Evolutionary conservation across 2,888 invertebrate species (phyloP).

Genomic region (Steromphala cineraria): DNA sequence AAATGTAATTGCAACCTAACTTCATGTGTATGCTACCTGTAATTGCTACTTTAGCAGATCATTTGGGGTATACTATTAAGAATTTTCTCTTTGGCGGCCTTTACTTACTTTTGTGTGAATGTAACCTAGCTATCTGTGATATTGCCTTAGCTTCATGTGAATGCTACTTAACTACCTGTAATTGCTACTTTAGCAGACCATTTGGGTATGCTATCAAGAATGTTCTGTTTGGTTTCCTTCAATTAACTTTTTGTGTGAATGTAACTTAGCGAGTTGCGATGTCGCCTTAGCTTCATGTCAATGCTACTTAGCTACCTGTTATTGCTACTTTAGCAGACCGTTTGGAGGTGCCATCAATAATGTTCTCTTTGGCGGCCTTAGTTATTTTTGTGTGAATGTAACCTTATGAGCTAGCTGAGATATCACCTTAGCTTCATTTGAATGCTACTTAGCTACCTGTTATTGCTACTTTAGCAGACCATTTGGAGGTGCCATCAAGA

Average conservation of each 20-base stretch:
- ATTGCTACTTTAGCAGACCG: constrained; percentile 83
- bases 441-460: constrained; percentile 84
- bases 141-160: not conserved
- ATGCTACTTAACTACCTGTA: not conserved
- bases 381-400: too few species aligned
- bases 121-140: too few species aligned
- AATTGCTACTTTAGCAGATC: too few species aligned
- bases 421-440: too few species aligned
- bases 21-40: too few species aligned
- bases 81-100: too few species aligned
- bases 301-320: not conserved
- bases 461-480: constrained; percentile 99
- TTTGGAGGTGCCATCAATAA: constrained; percentile 99
- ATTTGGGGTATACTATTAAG: too few species aligned
- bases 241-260: too few species aligned
- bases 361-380: constrained; percentile 98
- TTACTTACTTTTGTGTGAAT: too few species aligned
- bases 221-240: constrained; percentile 98
- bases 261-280: too few species aligned
- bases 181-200: constrained; percentile 83
- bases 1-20: too few species aligned
- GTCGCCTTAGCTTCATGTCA: not conserved
- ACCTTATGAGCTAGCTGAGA: not conserved
- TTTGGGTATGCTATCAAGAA: constrained; percentile 99
- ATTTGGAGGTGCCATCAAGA: constrained; percentile 99